Percentiles rank a stretch among this genome's conserved stretches.
These are phyloP conservation scores for Vultur gryphus DNA, from an alignment of 2,797 vertebrate genomes.

Conservation along the genomic window DNA sequence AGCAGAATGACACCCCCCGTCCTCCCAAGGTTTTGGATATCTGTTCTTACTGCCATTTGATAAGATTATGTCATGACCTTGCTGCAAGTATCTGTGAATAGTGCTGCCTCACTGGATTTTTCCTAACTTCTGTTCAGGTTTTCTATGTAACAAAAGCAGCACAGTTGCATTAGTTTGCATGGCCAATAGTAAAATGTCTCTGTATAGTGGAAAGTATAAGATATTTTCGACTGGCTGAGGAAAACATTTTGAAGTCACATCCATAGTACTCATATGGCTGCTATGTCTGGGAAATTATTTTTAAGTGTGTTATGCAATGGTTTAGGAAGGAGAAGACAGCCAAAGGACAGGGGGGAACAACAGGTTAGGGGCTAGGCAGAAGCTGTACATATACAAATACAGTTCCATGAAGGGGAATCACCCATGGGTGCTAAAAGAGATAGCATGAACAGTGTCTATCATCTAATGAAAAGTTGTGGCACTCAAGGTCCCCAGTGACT, in stretches of 20 bases:
- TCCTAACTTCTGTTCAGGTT: neutral
- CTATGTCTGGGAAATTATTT: neutral
- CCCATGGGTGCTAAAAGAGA: neutral
- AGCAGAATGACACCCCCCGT: neutral
- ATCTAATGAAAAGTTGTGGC: neutral
- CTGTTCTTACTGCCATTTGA: neutral
- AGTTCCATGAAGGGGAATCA: neutral
- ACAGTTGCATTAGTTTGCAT: neutral
- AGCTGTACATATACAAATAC: neutral
- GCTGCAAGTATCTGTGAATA: neutral
- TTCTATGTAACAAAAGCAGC: neutral
- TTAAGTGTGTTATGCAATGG: neutral
- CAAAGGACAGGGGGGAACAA: neutral
- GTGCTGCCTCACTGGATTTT: neutral
- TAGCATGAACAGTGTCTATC: rapidly evolving
- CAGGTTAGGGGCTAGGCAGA: neutral
- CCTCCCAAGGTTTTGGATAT: neutral
- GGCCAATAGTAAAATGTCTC: neutral
- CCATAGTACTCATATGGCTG: neutral
- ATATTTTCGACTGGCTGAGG: neutral
- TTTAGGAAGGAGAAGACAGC: neutral
- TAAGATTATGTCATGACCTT: neutral
- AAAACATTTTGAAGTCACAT: neutral
- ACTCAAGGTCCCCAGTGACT: rapidly evolving
- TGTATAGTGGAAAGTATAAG: neutral